Evolutionary conservation across 92 coral and sea anemone genomes (phyloP), one percentile per base, ranked within the genome.

Genomic region (Galaxea fascicularis): DNA sequence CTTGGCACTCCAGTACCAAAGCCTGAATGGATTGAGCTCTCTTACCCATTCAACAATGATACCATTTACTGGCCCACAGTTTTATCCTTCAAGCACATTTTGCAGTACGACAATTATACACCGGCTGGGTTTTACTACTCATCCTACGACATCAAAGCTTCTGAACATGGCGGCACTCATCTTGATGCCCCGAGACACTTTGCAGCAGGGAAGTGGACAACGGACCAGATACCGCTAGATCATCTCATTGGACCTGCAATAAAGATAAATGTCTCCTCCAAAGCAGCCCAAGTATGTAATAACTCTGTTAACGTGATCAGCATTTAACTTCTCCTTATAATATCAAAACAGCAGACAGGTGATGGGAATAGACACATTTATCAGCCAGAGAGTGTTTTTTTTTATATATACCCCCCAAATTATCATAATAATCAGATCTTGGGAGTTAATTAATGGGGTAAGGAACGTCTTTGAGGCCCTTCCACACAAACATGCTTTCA

Each of bases 151-250:
- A 74, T 82, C 64, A 30, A 77, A 27, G 65, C 89, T 11, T 66
- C 86, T 0, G 98, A 94, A 51, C 95, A 94, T 72, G 89, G 90
- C 20, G 98, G 98, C 51, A 95, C 98, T 41, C 96, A 93, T 64
- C 45, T 90, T 4, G 96, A 93, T 53, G 76, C 98, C 2, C 96
- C 98, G 30, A 83, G 78, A n/a, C 96, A 95, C 72, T 90, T 93
- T 64, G 70, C 88, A 16, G 71, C 25, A 14, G 85, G 90, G 3
- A 86, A 69, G 35, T 88, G 92, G 93, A 72, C 93, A 28, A 65
- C 89, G 0, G 98, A 95, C 52, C 74, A 93, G 58, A 91, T 95
- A 35, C 98, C 98, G 20, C 75, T 88, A 64, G 88, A 86, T 66
- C 78, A 57, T 18, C 86, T 95, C 13, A 89, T 95, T 68, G 98